Evolutionary conservation across 2,113 vertebrate species (phyloP).

Genomic region (Pipa parva): DNA sequence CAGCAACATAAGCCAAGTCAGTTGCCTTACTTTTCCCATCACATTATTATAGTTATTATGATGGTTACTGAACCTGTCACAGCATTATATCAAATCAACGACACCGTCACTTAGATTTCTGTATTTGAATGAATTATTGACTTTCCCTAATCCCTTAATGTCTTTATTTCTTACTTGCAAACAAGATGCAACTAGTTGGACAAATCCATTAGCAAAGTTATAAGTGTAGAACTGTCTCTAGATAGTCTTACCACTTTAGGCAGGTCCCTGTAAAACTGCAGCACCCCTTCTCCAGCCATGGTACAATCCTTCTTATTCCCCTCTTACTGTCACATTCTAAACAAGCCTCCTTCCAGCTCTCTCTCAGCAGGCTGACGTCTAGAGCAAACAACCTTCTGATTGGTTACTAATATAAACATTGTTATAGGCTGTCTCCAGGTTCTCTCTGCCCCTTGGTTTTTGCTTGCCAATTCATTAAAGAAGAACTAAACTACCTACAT

Average conservation of each 20-base stretch:
- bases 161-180: too few species aligned
- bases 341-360: neutral
- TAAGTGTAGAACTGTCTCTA: too few species aligned
- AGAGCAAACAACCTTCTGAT: neutral
- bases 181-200: neutral
- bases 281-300: constrained; percentile 33
- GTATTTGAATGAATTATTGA: neutral
- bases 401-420: neutral
- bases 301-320: neutral
- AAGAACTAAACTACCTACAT: too few species aligned
- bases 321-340: too few species aligned
- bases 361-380: neutral
- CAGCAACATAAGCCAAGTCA: too few species aligned
- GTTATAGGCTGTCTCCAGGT: neutral
- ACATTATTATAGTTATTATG: too few species aligned
- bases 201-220: neutral
- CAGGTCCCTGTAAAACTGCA: constrained; percentile 49
- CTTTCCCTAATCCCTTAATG: neutral
- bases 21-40: too few species aligned
- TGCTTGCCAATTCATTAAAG: too few species aligned
- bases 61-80: neutral
- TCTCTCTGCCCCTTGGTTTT: too few species aligned
- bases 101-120: neutral
- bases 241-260: constrained; percentile 59
- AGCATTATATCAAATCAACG: too few species aligned